Conservation (phyloP, 2,888 invertebrate genomes). For the Pseudococcus jackbeardsleyi region DNA sequence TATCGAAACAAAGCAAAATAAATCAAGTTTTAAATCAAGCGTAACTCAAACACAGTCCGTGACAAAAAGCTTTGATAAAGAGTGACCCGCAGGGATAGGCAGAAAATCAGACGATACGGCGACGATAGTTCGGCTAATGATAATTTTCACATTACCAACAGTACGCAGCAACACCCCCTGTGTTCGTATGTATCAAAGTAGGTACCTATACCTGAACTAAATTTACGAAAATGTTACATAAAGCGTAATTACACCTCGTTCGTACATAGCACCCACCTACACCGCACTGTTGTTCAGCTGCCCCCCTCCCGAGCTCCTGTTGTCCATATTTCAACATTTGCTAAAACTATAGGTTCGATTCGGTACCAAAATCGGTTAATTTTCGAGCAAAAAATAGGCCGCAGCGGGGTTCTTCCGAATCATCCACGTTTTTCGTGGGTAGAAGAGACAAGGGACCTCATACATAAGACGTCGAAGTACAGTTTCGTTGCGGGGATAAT, state of each 20-base stretch:
- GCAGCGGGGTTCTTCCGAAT: neutral
- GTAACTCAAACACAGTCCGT: constrained; percentile 55
- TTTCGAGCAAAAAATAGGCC: neutral
- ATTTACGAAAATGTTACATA: constrained; percentile 25
- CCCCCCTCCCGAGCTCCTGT: no score
- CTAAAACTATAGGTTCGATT: neutral
- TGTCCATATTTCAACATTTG: neutral
- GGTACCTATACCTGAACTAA: neutral
- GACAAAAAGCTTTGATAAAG: constrained; percentile 38
- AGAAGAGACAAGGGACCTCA: neutral
- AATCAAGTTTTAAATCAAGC: constrained; percentile 60
- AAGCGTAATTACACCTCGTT: constrained; percentile 27
- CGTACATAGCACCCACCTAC: neutral
- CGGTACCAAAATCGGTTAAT: neutral
- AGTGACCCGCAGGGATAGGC: neutral
- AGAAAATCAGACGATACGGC: neutral
- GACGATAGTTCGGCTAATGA: constrained; percentile 41
- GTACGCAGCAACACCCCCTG: neutral
- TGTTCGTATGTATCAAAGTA: neutral
- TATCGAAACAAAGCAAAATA: constrained; percentile 57
- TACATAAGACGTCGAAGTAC: neutral
- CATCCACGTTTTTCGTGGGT: neutral
- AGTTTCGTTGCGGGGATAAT: neutral
- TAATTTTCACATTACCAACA: constrained; percentile 5
- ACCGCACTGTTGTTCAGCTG: neutral